Base-by-base conservation (phyloP, 1,140 invertebrate species). In the Papilio polyxenes region DNA sequence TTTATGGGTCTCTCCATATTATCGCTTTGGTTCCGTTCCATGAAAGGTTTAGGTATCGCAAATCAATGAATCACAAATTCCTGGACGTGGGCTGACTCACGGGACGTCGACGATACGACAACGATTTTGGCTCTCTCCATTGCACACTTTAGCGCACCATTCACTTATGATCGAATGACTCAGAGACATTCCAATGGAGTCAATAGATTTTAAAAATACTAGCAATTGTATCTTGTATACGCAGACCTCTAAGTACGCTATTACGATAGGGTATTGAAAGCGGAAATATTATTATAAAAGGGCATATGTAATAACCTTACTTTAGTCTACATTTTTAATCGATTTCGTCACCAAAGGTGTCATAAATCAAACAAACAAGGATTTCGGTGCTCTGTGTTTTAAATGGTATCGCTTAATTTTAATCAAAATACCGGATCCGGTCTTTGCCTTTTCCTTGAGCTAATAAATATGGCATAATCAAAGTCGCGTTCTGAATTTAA, bases 31-130 rank as follows among this genome's bases (percentile, higher is more conserved):
- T 65, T 13, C 20, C 10, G 11, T 65, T 31, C 20, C 62, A 20
- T 65, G 23, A 65, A 65, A 31, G 10, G 62, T 31, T 31, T 65
- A 65, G 23, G 62, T 31, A 65, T 15, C 2, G 62, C 17, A 17
- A n/a, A 3, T 59, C 11, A 65, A 65, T 65, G 62, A 65, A 65
- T 65, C 62, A 65, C 62, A 65, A 65, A 65, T 65, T 11, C 62
- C 62, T 65, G 20, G 23, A 23, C 23, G 23, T 65, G 62, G 62
- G 62, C 23, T 65, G 62, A 65, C 10, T 23, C 20, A 23, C 62
- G 62, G 62, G 62, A 65, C 62, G 62, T 31, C 62, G 31, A 65
- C 62, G 62, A 65, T 65, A 65, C 62, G 62, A 65, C 23, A 59
- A 59, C 56, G 56, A 20, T 65, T 65, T 23, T 65, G 9, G 62